phyloP scores from a whole-genome alignment of 2,888 invertebrate genomes.

The Coenonympha glycerion region DNA sequence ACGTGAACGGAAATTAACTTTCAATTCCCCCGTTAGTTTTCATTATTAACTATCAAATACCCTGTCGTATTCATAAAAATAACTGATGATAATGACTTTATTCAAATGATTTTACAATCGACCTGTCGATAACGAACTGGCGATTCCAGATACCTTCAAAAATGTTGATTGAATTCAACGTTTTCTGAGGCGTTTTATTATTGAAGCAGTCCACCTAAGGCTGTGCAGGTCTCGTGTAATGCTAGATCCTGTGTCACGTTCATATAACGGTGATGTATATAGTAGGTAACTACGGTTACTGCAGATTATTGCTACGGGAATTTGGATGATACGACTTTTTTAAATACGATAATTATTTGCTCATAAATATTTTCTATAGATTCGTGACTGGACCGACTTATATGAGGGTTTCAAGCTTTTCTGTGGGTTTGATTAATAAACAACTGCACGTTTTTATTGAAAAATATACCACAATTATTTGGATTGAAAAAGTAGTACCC shows the following conservation, averaged over 20 bases:
- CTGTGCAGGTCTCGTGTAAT: slow-evolving; percentile 43
- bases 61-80: background rate
- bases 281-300: slow-evolving; percentile 1
- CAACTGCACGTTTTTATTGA: too few species aligned
- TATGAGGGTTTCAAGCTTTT: too few species aligned
- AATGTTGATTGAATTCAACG: slow-evolving; percentile 70
- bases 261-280: slow-evolving; percentile 32
- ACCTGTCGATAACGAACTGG: slow-evolving; percentile 16
- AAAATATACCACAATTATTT: too few species aligned
- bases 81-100: background rate
- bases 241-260: slow-evolving; percentile 45
- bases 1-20: too few species aligned
- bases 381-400: too few species aligned
- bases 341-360: too few species aligned
- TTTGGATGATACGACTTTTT: too few species aligned
- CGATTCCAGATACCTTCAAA: slow-evolving; percentile 68
- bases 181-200: slow-evolving; percentile 72
- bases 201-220: slow-evolving; percentile 45
- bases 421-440: too few species aligned
- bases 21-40: too few species aligned
- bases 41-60: background rate
- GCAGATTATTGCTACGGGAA: slow-evolving; percentile 17
- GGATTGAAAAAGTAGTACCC: too few species aligned
- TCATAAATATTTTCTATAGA: too few species aligned
- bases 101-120: background rate